These are phyloP conservation scores for Dilophus febrilis DNA, from an alignment of 2,888 invertebrate species.

Conservation along the genomic window DNA sequence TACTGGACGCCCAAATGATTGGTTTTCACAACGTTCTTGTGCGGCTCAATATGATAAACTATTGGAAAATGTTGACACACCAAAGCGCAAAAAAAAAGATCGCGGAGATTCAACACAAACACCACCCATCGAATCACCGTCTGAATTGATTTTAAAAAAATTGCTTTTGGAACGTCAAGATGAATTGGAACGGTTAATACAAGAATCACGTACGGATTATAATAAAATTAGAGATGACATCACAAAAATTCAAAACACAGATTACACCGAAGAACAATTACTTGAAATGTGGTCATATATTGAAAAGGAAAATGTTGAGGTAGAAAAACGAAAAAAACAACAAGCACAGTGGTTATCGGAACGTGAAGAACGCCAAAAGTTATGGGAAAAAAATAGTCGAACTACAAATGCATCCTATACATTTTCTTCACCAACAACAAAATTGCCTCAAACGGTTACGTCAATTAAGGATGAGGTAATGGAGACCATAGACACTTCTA, in stretches of 20 bases:
- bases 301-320: constrained; percentile 51
- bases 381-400: constrained; percentile 42
- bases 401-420: constrained; percentile 18
- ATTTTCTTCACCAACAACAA: constrained; percentile 1
- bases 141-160: constrained; percentile 59
- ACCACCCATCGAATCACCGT: constrained; percentile 47
- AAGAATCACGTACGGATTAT: constrained; percentile 57
- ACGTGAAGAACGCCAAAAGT: constrained; percentile 44
- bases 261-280: constrained; percentile 51
- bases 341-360: constrained; percentile 44
- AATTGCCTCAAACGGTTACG: constrained; percentile 3
- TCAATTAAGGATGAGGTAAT: constrained; percentile 12
- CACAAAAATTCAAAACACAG: constrained; percentile 30
- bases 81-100: constrained; percentile 65
- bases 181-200: constrained; percentile 55
- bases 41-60: constrained; percentile 75
- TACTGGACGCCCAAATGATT: constrained; percentile 57
- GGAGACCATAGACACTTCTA: constrained; percentile 17
- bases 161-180: constrained; percentile 60
- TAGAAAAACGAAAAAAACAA: constrained; percentile 46
- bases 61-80: constrained; percentile 65
- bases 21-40: constrained; percentile 84
- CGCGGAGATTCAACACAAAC: constrained; percentile 32
- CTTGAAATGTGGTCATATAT: constrained; percentile 57
- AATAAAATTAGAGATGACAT: constrained; percentile 46